Conservation (phyloP, 1,140 invertebrate species). For the Chionoecetes opilio region DNA sequence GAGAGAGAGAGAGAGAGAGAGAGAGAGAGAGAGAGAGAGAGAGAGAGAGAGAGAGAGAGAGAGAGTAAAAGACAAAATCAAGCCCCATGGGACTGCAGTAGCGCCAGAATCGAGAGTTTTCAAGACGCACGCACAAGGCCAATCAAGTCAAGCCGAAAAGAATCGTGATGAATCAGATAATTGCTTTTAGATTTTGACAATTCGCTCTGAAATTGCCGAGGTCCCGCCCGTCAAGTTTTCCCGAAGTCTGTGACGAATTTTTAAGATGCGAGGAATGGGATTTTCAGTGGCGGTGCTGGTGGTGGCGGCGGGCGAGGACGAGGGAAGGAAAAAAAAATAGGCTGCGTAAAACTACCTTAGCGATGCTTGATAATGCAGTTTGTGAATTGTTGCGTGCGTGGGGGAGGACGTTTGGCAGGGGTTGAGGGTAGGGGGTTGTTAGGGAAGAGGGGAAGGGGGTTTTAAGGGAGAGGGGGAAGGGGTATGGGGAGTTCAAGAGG, state of each 20-base stretch:
- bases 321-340: not conserved
- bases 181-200: conserved; percentile 53
- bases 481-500: not conserved
- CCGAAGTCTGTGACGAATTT: not conserved
- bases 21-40: not conserved
- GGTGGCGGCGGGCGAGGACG: not conserved
- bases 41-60: not conserved
- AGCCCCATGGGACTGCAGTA: not conserved
- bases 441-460: not conserved
- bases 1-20: not conserved
- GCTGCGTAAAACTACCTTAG: not conserved
- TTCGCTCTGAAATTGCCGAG: conserved; percentile 17
- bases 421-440: not conserved
- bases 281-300: conserved; percentile 8
- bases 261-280: conserved; percentile 12
- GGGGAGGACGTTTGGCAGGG: too few species aligned
- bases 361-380: not conserved
- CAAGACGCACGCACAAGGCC: not conserved
- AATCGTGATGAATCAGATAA: conserved; percentile 50
- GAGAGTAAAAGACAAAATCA: not conserved
- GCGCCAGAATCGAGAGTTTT: not conserved
- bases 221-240: not conserved
- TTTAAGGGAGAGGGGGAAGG: not conserved
- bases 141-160: conserved; percentile 21
- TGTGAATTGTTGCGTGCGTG: not conserved